phyloP scores from a whole-genome alignment of 2,113 vertebrate species.

The Xiphophorus couchianus region DNA sequence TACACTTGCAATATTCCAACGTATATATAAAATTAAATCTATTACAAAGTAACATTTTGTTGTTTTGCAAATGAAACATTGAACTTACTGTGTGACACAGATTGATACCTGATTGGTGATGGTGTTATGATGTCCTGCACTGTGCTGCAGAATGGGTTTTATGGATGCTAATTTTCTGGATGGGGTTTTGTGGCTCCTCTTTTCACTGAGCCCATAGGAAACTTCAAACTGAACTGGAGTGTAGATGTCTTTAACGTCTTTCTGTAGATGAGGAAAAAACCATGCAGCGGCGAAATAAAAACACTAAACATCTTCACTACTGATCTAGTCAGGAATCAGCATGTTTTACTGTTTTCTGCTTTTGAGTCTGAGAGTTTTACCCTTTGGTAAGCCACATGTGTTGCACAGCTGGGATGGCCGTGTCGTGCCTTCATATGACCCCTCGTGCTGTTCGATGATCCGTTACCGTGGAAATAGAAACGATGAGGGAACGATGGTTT shows the following conservation, averaged over 20 bases:
- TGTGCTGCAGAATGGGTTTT: slow-evolving; percentile 89
- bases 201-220: slow-evolving; percentile 83
- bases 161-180: slow-evolving; percentile 80
- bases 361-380: slow-evolving; percentile 71
- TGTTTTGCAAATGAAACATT: background rate
- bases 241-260: slow-evolving; percentile 91
- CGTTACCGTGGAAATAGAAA: slow-evolving; percentile 91
- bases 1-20: background rate
- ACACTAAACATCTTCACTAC: background rate
- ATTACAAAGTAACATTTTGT: background rate
- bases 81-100: too few species aligned
- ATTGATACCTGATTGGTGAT: slow-evolving; percentile 84
- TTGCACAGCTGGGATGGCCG: slow-evolving; percentile 74
- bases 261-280: slow-evolving; percentile 77
- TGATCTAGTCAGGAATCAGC: background rate
- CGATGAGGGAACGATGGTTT: slow-evolving; percentile 85
- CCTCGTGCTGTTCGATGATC: slow-evolving; percentile 83
- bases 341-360: background rate
- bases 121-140: slow-evolving; percentile 72
- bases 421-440: slow-evolving; percentile 77
- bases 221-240: slow-evolving; percentile 88
- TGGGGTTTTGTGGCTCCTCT: slow-evolving; percentile 64
- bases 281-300: background rate
- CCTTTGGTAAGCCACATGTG: slow-evolving; percentile 87
- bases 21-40: too few species aligned